phyloP scores from a whole-genome alignment of 1,140 invertebrate genomes.

The Trichoplusia ni region DNA sequence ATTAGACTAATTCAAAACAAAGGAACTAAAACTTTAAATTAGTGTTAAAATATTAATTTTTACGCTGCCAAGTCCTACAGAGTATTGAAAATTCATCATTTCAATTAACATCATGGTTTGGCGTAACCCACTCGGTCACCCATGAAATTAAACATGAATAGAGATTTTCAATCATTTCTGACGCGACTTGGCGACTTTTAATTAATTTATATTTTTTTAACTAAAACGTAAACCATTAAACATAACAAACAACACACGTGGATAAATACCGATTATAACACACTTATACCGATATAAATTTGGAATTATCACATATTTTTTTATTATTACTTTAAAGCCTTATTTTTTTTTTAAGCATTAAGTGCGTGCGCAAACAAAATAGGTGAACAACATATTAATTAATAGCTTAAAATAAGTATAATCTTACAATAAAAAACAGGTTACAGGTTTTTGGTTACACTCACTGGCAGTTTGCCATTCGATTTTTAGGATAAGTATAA shows the following conservation, averaged over 20 bases:
- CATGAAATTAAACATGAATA: too few species aligned
- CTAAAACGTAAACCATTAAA: slow-evolving; percentile 18
- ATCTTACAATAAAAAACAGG: neutral
- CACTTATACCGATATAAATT: slow-evolving; percentile 28
- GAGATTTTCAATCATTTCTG: too few species aligned
- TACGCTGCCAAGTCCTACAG: neutral
- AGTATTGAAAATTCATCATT: too few species aligned
- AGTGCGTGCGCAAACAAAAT: slow-evolving; percentile 23
- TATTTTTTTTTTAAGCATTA: slow-evolving; percentile 26
- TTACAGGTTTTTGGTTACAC: slow-evolving; percentile 11
- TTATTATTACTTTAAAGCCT: slow-evolving; percentile 27
- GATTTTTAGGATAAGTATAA: too few species aligned
- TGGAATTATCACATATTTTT: slow-evolving; percentile 31
- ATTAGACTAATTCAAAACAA: slow-evolving; percentile 1
- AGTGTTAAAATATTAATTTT: neutral
- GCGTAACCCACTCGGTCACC: too few species aligned
- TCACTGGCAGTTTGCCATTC: slow-evolving; percentile 22
- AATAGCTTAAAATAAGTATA: slow-evolving; percentile 1
- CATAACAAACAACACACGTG: slow-evolving; percentile 30
- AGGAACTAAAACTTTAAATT: slow-evolving; percentile 5
- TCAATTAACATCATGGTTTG: too few species aligned
- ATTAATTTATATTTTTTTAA: neutral
- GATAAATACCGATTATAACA: slow-evolving; percentile 24
- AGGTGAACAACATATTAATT: slow-evolving; percentile 2
- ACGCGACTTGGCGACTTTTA: neutral